phyloP scores from a whole-genome alignment of 2,888 invertebrate species.

The Seladonia tumulorum region DNA sequence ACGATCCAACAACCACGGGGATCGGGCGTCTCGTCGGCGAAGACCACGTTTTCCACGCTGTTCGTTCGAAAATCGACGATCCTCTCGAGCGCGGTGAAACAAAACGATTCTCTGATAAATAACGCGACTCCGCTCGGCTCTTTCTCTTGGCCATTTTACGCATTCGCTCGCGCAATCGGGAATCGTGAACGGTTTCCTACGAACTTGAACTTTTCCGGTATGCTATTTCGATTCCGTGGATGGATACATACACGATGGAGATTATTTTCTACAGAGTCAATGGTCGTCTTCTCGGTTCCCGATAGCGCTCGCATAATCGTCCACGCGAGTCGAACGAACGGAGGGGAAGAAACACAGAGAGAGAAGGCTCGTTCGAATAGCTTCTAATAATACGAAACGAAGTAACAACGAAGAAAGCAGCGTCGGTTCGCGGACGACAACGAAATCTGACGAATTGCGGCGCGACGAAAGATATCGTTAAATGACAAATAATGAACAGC shows the following conservation, averaged over 20 bases:
- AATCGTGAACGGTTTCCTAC: not conserved
- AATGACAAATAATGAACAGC: not conserved
- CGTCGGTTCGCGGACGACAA: not conserved
- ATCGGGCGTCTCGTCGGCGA: not conserved
- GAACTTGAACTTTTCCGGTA: not conserved
- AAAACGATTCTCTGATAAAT: constrained; percentile 13
- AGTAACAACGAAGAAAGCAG: not conserved
- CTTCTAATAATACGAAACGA: not conserved
- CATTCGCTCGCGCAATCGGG: not conserved
- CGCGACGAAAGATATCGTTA: not conserved
- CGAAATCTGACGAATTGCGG: not conserved
- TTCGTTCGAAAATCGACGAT: not conserved
- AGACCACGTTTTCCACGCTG: not conserved
- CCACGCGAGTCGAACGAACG: not conserved
- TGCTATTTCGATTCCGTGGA: not conserved
- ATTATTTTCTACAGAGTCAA: not conserved
- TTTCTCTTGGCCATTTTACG: not conserved
- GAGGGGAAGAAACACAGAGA: not conserved
- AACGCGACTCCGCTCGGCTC: not conserved
- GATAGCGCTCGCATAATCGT: not conserved
- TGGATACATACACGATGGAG: not conserved
- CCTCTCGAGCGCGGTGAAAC: constrained; percentile 1
- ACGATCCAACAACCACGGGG: too few species aligned
- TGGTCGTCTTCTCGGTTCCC: not conserved
- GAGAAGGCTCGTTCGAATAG: not conserved